phyloP scores from a whole-genome alignment of 2,888 invertebrate genomes.

The Leucozona laternaria region DNA sequence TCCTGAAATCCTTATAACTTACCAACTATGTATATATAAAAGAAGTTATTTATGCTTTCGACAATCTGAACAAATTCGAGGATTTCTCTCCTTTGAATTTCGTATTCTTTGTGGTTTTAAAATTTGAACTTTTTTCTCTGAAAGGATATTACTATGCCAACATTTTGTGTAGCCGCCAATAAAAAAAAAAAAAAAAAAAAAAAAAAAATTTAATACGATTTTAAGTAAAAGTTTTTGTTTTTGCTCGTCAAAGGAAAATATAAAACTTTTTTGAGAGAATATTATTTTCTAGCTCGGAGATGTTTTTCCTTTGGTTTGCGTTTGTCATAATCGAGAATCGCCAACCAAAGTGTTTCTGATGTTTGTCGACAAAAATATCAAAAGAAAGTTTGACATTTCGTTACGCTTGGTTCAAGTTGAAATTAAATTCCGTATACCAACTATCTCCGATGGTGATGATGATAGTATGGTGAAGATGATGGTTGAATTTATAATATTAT shows the following conservation, averaged over 20 bases:
- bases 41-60: not conserved
- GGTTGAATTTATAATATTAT: not conserved
- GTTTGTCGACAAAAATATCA: not conserved
- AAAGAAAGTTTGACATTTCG: constrained; percentile 1
- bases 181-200: not conserved
- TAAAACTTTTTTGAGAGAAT: not conserved
- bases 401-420: not conserved
- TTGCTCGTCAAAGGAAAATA: not conserved
- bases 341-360: constrained; percentile 19
- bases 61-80: not conserved
- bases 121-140: not conserved
- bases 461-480: no score
- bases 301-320: not conserved
- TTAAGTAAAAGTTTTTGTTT: constrained; percentile 5
- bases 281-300: constrained; percentile 1
- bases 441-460: not conserved
- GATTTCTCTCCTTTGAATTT: not conserved
- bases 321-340: not conserved
- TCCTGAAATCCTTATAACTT: not conserved
- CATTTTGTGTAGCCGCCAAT: not conserved
- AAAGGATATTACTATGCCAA: not conserved
- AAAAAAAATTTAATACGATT: constrained; percentile 5
- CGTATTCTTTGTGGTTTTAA: not conserved
- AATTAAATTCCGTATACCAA: constrained; percentile 1
- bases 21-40: no score